Percentiles rank a stretch among this genome's conserved stretches.
Evolutionary conservation across 2,113 vertebrate species (phyloP).

Genomic region (Bungarus multicinctus): DNA sequence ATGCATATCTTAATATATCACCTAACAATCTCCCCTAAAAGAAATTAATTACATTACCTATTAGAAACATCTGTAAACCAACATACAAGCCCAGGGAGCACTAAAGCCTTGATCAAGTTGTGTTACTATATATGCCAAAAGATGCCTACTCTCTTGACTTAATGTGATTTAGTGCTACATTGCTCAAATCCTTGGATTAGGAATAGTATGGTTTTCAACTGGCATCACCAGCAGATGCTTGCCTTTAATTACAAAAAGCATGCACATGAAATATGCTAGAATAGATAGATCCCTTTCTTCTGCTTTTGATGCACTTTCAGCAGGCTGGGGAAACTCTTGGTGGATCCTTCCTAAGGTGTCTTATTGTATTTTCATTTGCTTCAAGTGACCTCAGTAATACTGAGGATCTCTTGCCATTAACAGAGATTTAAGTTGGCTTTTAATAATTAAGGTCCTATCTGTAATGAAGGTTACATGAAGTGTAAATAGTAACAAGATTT

Average conservation of each 20-base stretch:
- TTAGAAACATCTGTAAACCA: background rate
- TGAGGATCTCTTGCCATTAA: background rate
- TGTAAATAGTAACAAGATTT: background rate
- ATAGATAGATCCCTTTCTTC: background rate
- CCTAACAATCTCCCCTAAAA: background rate
- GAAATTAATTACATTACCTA: background rate
- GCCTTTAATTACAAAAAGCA: background rate
- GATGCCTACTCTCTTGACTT: background rate
- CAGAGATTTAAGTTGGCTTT: background rate
- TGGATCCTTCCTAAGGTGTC: background rate
- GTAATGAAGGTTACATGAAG: background rate
- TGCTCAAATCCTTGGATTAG: background rate
- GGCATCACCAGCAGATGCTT: background rate
- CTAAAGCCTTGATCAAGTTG: background rate
- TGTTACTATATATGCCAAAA: background rate
- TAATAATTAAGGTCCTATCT: background rate
- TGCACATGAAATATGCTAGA: background rate
- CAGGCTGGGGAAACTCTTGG: background rate
- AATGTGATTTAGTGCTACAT: background rate
- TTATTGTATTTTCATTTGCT: background rate
- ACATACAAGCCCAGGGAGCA: background rate
- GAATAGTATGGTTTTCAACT: background rate
- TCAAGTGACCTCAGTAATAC: background rate
- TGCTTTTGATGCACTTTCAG: background rate
- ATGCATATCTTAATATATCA: background rate